Conservation (phyloP, 2,888 invertebrate species). For the Fragum whitleyi region DNA sequence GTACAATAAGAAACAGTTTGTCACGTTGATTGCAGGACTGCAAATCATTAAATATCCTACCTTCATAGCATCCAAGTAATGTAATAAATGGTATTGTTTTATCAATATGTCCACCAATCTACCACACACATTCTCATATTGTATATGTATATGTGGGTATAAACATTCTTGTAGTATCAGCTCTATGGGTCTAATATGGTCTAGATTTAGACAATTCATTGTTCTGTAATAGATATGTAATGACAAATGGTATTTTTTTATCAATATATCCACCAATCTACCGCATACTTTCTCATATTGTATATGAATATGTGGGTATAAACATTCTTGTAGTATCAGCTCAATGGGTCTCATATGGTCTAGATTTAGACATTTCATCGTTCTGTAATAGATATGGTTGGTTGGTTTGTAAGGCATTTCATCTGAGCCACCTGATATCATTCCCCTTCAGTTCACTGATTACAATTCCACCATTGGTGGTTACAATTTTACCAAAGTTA, state of each 20-base stretch:
- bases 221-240: constrained; percentile 67
- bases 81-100: constrained; percentile 77
- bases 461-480: no score
- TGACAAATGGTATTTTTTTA: constrained; percentile 78
- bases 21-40: no score
- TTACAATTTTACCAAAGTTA: no score
- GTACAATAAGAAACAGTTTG: no score
- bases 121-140: constrained; percentile 76
- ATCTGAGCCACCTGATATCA: no score
- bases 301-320: constrained; percentile 78
- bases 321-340: constrained; percentile 76
- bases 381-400: constrained; percentile 56
- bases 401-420: no score
- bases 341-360: constrained; percentile 74
- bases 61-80: constrained; percentile 81
- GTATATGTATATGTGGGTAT: constrained; percentile 76
- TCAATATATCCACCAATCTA: constrained; percentile 79
- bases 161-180: constrained; percentile 78
- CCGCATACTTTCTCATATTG: constrained; percentile 76
- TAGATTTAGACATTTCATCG: constrained; percentile 47
- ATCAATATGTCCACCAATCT: constrained; percentile 80
- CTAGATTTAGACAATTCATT: constrained; percentile 48
- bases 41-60: no score
- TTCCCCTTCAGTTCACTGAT: no score
- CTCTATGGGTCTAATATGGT: constrained; percentile 71